A percentile compares a stretch with the other conserved stretches of the same genome.
Conservation (phyloP, 2,797 vertebrate genomes). For the Sebastes minor region DNA sequence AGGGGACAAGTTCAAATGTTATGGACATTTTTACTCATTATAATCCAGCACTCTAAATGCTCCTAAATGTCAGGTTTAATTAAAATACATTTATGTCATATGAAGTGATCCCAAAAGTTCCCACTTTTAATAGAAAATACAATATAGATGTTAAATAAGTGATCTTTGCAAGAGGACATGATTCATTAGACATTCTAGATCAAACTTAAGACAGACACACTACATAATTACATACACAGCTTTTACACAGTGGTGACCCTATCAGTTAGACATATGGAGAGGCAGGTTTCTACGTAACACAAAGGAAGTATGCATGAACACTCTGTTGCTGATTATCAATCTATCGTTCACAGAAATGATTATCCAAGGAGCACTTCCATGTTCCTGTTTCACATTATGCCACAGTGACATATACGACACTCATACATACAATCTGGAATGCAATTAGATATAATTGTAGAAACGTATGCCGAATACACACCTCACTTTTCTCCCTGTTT, state of each 20-base stretch:
- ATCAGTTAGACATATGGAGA: not conserved
- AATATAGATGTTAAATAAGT: not conserved
- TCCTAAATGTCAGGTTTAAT: not conserved
- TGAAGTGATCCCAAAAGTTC: not conserved
- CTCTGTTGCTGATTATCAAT: not conserved
- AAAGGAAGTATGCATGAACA: constrained; percentile 18
- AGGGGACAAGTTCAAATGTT: not conserved
- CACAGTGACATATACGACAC: not conserved
- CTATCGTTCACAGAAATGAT: not conserved
- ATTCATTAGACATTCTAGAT: not conserved
- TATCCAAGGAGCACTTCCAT: not conserved
- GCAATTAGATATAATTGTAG: not conserved
- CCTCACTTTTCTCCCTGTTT: not conserved
- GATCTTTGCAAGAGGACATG: not conserved
- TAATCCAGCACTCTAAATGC: not conserved
- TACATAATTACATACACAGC: not conserved
- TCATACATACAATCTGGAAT: not conserved
- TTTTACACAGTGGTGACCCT: not conserved
- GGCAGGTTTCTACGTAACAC: constrained; percentile 20
- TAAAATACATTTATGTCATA: not conserved
- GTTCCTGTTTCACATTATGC: not conserved
- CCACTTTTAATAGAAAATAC: not conserved
- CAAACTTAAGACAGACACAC: not conserved
- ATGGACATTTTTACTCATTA: not conserved
- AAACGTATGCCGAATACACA: not conserved